phyloP scores from a whole-genome alignment of 1,140 invertebrate species.

The Eubasilissa regina region DNA sequence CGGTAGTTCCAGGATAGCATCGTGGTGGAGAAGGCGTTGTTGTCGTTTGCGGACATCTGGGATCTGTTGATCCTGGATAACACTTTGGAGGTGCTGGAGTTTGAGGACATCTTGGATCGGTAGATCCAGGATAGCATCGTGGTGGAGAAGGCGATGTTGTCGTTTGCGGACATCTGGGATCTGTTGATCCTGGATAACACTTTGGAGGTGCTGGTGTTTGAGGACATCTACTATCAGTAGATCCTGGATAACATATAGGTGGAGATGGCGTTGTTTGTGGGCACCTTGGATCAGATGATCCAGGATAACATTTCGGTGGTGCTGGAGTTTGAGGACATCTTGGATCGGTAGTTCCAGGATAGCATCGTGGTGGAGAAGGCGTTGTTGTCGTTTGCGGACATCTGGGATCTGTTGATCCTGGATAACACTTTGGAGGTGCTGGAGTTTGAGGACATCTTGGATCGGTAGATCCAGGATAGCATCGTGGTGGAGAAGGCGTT shows the following conservation, averaged over 20 bases:
- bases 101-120: slow-evolving; percentile 63
- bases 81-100: slow-evolving; percentile 60
- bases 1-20: slow-evolving; percentile 52
- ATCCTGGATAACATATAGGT: slow-evolving; percentile 49
- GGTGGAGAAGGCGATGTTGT: slow-evolving; percentile 58
- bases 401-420: slow-evolving; percentile 65
- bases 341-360: slow-evolving; percentile 65
- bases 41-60: slow-evolving; percentile 55
- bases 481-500: slow-evolving; percentile 54
- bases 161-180: slow-evolving; percentile 63
- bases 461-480: slow-evolving; percentile 54
- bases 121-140: slow-evolving; percentile 64
- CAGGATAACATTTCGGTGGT: slow-evolving; percentile 64
- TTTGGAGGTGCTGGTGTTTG: slow-evolving; percentile 56
- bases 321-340: slow-evolving; percentile 61
- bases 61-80: slow-evolving; percentile 68
- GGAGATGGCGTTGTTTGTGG: slow-evolving; percentile 61
- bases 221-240: slow-evolving; percentile 61
- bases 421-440: slow-evolving; percentile 61
- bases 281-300: slow-evolving; percentile 66
- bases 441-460: slow-evolving; percentile 62
- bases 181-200: slow-evolving; percentile 64
- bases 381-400: slow-evolving; percentile 62
- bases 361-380: slow-evolving; percentile 60
- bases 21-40: slow-evolving; percentile 57